phyloP scores from a whole-genome alignment of 1,140 invertebrate genomes.

The Cylas formicarius region DNA sequence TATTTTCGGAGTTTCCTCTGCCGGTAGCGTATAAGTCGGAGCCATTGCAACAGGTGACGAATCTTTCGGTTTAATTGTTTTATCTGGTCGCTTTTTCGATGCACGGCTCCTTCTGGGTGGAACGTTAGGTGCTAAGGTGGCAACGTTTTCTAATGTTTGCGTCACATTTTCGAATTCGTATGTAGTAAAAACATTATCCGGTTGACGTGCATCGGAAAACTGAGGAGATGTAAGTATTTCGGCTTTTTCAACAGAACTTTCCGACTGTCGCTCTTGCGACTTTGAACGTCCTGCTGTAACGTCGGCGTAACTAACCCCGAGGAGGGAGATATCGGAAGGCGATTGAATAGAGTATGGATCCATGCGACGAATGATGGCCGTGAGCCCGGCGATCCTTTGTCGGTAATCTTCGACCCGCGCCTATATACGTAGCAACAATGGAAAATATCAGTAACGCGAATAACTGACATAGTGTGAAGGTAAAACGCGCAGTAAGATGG shows the following conservation, averaged over 20 bases:
- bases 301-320: conserved; percentile 47
- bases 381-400: conserved; percentile 59
- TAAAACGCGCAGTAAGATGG: conserved; percentile 28
- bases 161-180: not conserved
- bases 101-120: conserved; percentile 39
- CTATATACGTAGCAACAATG: conserved; percentile 57
- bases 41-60: too few species aligned
- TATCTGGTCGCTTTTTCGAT: conserved; percentile 20
- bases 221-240: too few species aligned
- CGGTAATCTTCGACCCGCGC: conserved; percentile 58
- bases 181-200: too few species aligned
- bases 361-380: conserved; percentile 59
- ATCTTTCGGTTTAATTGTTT: conserved; percentile 1
- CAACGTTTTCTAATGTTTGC: conserved; percentile 1
- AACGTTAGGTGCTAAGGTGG: conserved; percentile 1
- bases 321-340: conserved; percentile 37
- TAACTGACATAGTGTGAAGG: too few species aligned
- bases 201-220: too few species aligned
- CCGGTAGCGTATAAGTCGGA: too few species aligned
- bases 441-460: conserved; percentile 37
- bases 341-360: conserved; percentile 61
- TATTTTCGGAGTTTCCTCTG: too few species aligned
- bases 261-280: conserved; percentile 29
- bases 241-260: conserved; percentile 12
- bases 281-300: conserved; percentile 32